These are phyloP conservation scores for Cydia amplana DNA, from an alignment of 1,140 invertebrate genomes.

Conservation along the genomic window DNA sequence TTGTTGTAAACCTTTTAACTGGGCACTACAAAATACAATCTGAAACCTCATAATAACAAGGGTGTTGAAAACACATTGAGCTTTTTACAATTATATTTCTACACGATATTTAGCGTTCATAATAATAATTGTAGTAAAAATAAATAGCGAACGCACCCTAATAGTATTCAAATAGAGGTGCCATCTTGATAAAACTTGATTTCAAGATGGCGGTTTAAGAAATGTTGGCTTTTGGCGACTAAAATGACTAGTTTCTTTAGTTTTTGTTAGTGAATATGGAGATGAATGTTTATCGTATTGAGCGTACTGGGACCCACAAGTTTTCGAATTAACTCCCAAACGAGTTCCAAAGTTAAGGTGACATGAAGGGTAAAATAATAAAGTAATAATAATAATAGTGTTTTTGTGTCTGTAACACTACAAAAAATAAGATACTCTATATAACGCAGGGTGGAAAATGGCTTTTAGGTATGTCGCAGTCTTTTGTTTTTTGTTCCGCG, in stretches of 20 bases:
- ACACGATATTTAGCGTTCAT: constrained; percentile 38
- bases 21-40: constrained; percentile 44
- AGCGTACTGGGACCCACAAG: constrained; percentile 58
- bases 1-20: constrained; percentile 43
- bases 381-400: constrained; percentile 40
- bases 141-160: constrained; percentile 36
- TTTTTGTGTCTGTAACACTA: constrained; percentile 67
- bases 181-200: constrained; percentile 36
- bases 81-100: constrained; percentile 68
- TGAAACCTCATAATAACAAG: constrained; percentile 67
- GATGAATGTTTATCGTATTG: constrained; percentile 34
- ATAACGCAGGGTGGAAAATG: constrained; percentile 46
- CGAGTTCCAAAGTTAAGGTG: constrained; percentile 44
- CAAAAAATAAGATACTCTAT: constrained; percentile 50
- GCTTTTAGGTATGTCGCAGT: constrained; percentile 40
- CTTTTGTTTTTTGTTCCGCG: too few species aligned
- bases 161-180: constrained; percentile 26
- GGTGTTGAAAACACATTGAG: constrained; percentile 73
- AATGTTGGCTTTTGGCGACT: constrained; percentile 34
- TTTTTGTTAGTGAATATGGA: constrained; percentile 41
- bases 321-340: constrained; percentile 50
- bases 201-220: constrained; percentile 43
- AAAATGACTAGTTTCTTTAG: constrained; percentile 2
- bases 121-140: constrained; percentile 29
- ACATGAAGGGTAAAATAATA: constrained; percentile 40